These are phyloP conservation scores for Gavia stellata DNA, from an alignment of 2,113 vertebrate genomes.

Conservation along the genomic window DNA sequence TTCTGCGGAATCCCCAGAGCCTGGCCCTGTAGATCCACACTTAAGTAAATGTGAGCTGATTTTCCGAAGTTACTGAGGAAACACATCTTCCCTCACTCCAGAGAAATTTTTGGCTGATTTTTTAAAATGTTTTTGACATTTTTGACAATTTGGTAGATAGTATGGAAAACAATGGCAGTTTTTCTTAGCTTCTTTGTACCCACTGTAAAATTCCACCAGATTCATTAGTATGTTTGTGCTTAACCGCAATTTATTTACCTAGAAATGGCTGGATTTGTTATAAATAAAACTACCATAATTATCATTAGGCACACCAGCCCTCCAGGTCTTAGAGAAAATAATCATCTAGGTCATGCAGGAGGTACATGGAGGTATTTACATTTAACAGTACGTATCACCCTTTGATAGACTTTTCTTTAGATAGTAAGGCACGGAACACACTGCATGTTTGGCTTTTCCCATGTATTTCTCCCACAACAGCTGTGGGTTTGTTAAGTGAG, in stretches of 20 bases:
- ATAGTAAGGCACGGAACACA: background rate
- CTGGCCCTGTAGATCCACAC: background rate
- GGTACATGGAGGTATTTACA: background rate
- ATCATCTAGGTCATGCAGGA: background rate
- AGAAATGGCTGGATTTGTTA: background rate
- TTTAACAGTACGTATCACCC: background rate
- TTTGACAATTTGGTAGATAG: background rate
- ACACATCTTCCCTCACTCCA: background rate
- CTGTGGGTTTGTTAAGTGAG: background rate
- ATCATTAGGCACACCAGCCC: background rate
- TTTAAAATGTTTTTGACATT: background rate
- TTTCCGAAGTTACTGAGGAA: background rate
- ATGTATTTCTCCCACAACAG: background rate
- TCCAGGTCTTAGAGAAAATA: background rate
- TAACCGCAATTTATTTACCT: background rate
- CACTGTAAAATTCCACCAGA: background rate
- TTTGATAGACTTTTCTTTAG: background rate
- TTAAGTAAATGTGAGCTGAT: background rate
- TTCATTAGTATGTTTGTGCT: background rate
- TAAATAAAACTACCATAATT: background rate
- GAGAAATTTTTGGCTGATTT: background rate
- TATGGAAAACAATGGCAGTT: background rate
- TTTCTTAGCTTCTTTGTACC: background rate
- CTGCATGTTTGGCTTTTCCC: background rate
- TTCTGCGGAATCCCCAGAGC: background rate